Evolutionary conservation across 2,113 vertebrate genomes (phyloP), one percentile per base, ranked within the genome.

Genomic region (Microtus pennsylvanicus): DNA sequence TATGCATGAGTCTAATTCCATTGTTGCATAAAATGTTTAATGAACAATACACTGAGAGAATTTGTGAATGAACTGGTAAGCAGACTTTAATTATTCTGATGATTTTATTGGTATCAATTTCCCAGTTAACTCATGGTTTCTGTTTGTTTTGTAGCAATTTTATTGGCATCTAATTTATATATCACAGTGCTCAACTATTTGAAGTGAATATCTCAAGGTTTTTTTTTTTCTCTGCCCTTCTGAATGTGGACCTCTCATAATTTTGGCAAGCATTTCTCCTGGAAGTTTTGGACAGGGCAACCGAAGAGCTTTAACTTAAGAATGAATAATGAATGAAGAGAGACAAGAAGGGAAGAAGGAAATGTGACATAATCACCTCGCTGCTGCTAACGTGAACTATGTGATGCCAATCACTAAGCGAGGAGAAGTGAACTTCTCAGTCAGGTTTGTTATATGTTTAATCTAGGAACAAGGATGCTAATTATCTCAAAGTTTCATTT

Each of bases 101-200:
- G 16, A 38, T 67, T 87, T 91, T 90, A 83, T 93, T 90, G 33
- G n/a, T 90, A 92, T 93, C n/a, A 87, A 86, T 72, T 94, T 92
- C 42, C 50, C 91, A 85, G n/a, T 86, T 92, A 93, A 38, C 42
- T 28, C 61, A 52, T 14, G 74, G 55, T 76, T 96, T 95, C 87
- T 91, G 45, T 87, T 74, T 69, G 47, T 33, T 63, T 94, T 67
- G 61, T 69, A 78, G 13, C 35, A 89, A 45, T 35, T 75, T 86
- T 96, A 28, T 69, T 67, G 70, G 47, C 28, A 63, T 92, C 81
- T 94, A 70, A 92, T 88, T 72, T 96, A 47, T 50, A 69, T 67
- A 90, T 2, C 11, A 63, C 65, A 91, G 58, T 9, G 1, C 88
- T 90, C 33, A 87, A 42, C 19, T 42, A 78, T 90, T 90, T 88